A percentile compares a stretch with the other conserved stretches of the same genome.
Evolutionary conservation across 2,113 vertebrate genomes (phyloP).

Genomic region (Sarotherodon lohbergeri): DNA sequence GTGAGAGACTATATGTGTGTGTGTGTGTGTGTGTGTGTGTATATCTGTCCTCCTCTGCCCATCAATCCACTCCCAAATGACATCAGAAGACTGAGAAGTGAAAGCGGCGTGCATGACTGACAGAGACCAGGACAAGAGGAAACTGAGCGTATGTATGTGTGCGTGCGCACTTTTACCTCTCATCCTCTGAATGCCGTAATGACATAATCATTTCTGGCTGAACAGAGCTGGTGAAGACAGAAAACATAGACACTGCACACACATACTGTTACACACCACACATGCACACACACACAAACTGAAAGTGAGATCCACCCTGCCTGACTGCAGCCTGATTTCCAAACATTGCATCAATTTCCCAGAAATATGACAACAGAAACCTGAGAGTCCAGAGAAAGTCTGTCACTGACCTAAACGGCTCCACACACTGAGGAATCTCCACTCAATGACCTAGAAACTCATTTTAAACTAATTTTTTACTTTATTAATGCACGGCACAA

Average conservation of each 20-base stretch:
- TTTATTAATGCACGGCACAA: background rate
- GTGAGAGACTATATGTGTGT: background rate
- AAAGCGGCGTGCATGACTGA: slow-evolving; percentile 42
- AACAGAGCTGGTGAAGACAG: slow-evolving; percentile 14
- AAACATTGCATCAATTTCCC: slow-evolving; percentile 65
- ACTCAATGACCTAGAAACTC: background rate
- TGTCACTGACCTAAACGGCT: slow-evolving; percentile 30
- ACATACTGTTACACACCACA: background rate
- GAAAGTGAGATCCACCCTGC: slow-evolving; percentile 45
- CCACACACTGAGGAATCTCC: background rate
- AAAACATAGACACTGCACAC: background rate
- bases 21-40: background rate
- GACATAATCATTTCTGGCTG: slow-evolving; percentile 47
- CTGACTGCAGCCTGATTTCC: slow-evolving; percentile 43
- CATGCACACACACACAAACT: background rate
- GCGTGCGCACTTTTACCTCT: background rate
- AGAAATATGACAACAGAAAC: slow-evolving; percentile 62
- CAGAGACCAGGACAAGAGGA: slow-evolving; percentile 23
- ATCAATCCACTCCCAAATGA: slow-evolving; percentile 54
- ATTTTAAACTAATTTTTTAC: background rate
- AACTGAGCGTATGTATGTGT: background rate
- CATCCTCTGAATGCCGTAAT: slow-evolving; percentile 50
- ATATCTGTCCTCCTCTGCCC: slow-evolving; percentile 23
- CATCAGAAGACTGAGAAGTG: slow-evolving; percentile 49
- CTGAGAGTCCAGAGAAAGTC: slow-evolving; percentile 12